phyloP scores from a whole-genome alignment of 2,797 vertebrate genomes.

The Okamejei kenojei region DNA sequence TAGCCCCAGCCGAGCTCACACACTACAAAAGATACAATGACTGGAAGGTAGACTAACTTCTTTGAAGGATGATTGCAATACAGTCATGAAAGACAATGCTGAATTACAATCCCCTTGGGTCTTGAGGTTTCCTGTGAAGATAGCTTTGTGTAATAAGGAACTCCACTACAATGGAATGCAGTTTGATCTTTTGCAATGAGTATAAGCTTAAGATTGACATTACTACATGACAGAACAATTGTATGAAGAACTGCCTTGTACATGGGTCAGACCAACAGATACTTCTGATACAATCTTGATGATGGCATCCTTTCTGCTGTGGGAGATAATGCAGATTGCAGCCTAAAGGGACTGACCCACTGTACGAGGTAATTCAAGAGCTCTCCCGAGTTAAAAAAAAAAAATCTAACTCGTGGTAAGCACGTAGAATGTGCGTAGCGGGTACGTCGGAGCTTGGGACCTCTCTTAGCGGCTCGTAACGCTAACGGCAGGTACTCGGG shows the following conservation, averaged over 20 bases:
- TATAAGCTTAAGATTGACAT: not conserved
- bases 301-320: too few relatives aligned
- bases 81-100: slow-evolving; percentile 5
- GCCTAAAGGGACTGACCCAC: too few relatives aligned
- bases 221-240: not conserved
- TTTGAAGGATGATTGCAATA: slow-evolving; percentile 29
- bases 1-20: not conserved
- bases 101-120: not conserved
- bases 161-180: not conserved
- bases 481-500: too few relatives aligned
- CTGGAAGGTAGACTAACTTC: not conserved
- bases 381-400: too few relatives aligned
- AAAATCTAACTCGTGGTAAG: too few relatives aligned
- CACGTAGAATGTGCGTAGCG: too few relatives aligned
- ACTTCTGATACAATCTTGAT: too few relatives aligned
- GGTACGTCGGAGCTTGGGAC: too few relatives aligned
- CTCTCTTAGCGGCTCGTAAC: too few relatives aligned
- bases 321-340: too few relatives aligned
- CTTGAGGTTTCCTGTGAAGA: not conserved
- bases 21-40: not conserved
- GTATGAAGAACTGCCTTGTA: not conserved
- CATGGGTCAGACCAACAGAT: not conserved
- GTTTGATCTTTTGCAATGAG: slow-evolving; percentile 21
- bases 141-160: slow-evolving; percentile 8
- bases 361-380: too few relatives aligned